Percentiles rank a stretch among this genome's conserved stretches.
Evolutionary conservation across 1,140 invertebrate species (phyloP).

Genomic region (Leptonema lineaticorne): DNA sequence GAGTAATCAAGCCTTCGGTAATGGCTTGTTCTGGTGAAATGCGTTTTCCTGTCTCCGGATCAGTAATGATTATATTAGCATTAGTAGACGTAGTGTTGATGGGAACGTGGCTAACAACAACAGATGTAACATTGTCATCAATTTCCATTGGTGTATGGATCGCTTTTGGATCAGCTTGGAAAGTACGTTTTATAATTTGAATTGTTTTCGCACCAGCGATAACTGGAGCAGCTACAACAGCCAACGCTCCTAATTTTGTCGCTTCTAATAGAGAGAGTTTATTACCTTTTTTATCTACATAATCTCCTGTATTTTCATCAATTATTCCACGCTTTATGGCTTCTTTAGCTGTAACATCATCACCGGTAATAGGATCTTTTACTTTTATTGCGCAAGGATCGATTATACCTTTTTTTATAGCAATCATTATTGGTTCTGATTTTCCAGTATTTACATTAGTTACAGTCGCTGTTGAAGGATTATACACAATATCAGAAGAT

Average conservation of each 20-base stretch:
- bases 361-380: conserved; percentile 70
- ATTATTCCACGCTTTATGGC: conserved; percentile 76
- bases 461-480: conserved; percentile 70
- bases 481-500: conserved; percentile 69
- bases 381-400: conserved; percentile 70
- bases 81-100: background rate
- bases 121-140: conserved; percentile 23
- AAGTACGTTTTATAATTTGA: conserved; percentile 47
- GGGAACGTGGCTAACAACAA: conserved; percentile 49
- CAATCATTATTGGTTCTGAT: conserved; percentile 68
- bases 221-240: conserved; percentile 69
- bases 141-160: background rate
- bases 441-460: conserved; percentile 71
- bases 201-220: conserved; percentile 65
- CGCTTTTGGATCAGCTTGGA: background rate
- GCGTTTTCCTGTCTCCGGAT: conserved; percentile 68
- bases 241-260: conserved; percentile 69
- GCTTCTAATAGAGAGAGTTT: conserved; percentile 74
- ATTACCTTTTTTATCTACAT: conserved; percentile 64
- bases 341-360: conserved; percentile 71
- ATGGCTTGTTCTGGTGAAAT: conserved; percentile 70
- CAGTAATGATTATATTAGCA: conserved; percentile 44
- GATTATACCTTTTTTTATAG: conserved; percentile 68
- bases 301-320: conserved; percentile 70
- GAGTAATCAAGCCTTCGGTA: conserved; percentile 63